Evolutionary conservation across 2,888 invertebrate species (phyloP).

Genomic region (Lamproptera curius): DNA sequence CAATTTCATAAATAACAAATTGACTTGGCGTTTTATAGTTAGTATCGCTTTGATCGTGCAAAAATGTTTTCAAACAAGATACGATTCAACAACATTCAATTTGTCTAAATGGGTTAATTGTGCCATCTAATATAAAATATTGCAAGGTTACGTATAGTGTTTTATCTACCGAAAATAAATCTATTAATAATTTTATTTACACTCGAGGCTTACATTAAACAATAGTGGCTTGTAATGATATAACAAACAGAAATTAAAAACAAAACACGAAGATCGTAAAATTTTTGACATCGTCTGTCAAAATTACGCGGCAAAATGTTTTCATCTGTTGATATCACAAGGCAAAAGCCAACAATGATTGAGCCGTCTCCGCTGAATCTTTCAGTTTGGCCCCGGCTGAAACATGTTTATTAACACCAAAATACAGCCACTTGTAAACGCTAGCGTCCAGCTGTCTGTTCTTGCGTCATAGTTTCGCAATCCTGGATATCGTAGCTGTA

Average conservation of each 20-base stretch:
- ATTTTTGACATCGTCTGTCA: too few species aligned
- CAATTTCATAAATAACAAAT: background rate
- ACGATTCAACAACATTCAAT: constrained; percentile 10
- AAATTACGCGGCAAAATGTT: background rate
- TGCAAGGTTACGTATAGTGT: constrained; percentile 8
- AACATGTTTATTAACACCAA: constrained; percentile 29
- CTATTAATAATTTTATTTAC: too few species aligned
- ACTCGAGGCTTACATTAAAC: too few species aligned
- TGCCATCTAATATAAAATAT: background rate
- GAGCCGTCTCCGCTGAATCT: constrained; percentile 3
- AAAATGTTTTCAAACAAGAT: background rate
- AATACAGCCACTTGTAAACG: constrained; percentile 46
- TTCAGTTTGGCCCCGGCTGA: constrained; percentile 20
- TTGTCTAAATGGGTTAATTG: constrained; percentile 10
- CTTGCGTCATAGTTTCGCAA: constrained; percentile 46
- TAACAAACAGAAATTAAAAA: too few species aligned
- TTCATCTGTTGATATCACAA: background rate
- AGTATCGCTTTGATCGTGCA: constrained; percentile 3
- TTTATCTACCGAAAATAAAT: too few species aligned
- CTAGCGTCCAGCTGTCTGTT: constrained; percentile 44
- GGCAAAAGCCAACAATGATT: background rate
- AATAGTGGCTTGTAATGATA: too few species aligned
- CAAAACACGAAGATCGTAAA: too few species aligned
- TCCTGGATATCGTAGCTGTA: constrained; percentile 12
- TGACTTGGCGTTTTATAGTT: constrained; percentile 2